These are phyloP conservation scores for Cephus rjabovi DNA, from an alignment of 2,888 invertebrate species.

Conservation along the genomic window DNA sequence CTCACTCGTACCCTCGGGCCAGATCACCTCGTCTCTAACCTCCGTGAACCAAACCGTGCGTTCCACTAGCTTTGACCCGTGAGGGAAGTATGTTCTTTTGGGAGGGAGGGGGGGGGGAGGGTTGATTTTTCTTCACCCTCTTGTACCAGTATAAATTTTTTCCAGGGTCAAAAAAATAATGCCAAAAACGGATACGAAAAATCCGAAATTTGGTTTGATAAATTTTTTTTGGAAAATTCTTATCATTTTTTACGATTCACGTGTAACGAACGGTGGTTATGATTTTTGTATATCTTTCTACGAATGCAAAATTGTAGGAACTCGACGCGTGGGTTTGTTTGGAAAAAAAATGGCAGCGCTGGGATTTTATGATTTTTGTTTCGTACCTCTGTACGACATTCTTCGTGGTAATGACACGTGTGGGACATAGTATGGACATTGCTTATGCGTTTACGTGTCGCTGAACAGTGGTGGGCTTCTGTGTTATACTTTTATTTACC, in stretches of 20 bases:
- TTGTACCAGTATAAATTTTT: neutral
- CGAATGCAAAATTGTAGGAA: no score
- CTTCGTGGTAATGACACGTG: neutral
- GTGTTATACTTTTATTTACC: neutral
- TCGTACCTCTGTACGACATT: neutral
- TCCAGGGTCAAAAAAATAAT: neutral
- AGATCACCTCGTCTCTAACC: slow-evolving; percentile 62
- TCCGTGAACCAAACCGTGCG: slow-evolving; percentile 56
- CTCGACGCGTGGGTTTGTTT: fast-evolving
- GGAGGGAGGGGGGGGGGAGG: neutral
- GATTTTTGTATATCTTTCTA: neutral
- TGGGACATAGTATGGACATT: neutral
- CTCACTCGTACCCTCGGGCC: slow-evolving; percentile 36
- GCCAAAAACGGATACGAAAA: neutral
- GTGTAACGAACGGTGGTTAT: neutral
- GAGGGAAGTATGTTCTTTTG: slow-evolving; percentile 10
- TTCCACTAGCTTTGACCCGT: slow-evolving; percentile 12
- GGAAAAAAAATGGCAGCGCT: no score
- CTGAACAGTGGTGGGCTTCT: neutral
- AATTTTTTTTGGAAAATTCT: neutral
- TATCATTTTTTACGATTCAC: neutral
- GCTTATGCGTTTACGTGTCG: neutral
- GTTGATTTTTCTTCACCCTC: neutral
- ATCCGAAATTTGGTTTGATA: neutral
- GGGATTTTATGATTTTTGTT: neutral